Base-by-base conservation (phyloP, 2,888 invertebrate genomes). In the Bombylius major region DNA sequence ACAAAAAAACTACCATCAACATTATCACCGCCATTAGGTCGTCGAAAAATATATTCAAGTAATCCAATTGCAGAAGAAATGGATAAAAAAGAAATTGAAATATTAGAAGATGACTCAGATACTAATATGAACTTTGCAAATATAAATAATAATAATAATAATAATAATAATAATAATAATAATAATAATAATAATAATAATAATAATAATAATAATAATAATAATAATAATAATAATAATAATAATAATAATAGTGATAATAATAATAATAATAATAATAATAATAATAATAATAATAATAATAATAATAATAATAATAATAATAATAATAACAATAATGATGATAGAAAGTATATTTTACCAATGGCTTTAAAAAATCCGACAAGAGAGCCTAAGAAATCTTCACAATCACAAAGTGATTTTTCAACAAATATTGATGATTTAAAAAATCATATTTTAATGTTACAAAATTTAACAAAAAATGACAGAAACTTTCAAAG, bases 311-410 rank as follows among this genome's bases (percentile, higher is more conserved):
- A 23, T 23, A 23, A 23, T 23, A 23, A 23, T 23, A 23, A 23
- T 23, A 3, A 23, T 23, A 23, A 23, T 23, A 3, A 23, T 23
- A 23, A 23, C 1, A 23, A 23, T 23, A 23, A 23, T 23, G 23
- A 23, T 23, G 72, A 73, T 61, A 69, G 71, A 14, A 73, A 72
- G 59, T 73, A 72, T 53, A 74, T 74, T 56, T 70, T 73, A 49
- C 74, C 74, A 4, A 71, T 74, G 71, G 74, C 74, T 7, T 58
- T 74, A 36, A 74, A 73, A 56, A 73, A 73, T 60, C 66, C 70
- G 9, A 67, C 70, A 12, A 69, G 69, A 1, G 66, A 68, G 5
- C 68, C 66, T 39, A 63, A 65, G 58, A 46, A 23, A 39, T 12
- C 34, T 23, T 53, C 51, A 31, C 47, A 46, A 31, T 56, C 45